Conservation (phyloP, 1,140 invertebrate species). For the Leptestheria dahalacensis region DNA sequence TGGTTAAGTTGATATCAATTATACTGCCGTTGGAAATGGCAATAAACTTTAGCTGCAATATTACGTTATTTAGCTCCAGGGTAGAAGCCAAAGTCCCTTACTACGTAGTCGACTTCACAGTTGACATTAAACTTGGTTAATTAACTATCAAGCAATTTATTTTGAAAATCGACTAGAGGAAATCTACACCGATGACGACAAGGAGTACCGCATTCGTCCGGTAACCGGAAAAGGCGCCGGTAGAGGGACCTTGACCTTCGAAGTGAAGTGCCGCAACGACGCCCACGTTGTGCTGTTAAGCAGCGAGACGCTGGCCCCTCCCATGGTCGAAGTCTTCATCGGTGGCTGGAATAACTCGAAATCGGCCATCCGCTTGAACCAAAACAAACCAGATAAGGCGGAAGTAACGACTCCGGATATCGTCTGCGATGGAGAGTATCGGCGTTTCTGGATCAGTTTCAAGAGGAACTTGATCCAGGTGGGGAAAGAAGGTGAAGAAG, state of each 20-base stretch:
- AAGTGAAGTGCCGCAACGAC: slow-evolving; percentile 56
- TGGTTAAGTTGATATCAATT: no score
- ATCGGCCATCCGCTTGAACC: slow-evolving; percentile 63
- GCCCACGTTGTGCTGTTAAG: slow-evolving; percentile 56
- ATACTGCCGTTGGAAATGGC: no score
- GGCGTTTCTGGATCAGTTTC: slow-evolving; percentile 59
- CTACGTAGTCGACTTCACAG: no score
- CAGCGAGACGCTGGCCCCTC: slow-evolving; percentile 30
- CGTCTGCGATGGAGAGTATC: slow-evolving; percentile 48
- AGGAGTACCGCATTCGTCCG: slow-evolving; percentile 63
- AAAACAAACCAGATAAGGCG: slow-evolving; percentile 56
- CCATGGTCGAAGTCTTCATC: slow-evolving; percentile 46
- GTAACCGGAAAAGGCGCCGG: slow-evolving; percentile 25
- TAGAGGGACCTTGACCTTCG: slow-evolving; percentile 49
- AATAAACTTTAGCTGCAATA: no score
- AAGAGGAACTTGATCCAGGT: slow-evolving; percentile 33
- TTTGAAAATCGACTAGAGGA: slow-evolving; percentile 18
- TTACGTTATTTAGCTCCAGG: no score
- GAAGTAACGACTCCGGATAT: slow-evolving; percentile 52
- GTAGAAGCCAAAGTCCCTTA: no score
- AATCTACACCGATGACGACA: slow-evolving; percentile 51
- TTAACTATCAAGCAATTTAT: background rate
- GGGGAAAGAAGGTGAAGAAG: slow-evolving; percentile 48
- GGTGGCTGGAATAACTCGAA: slow-evolving; percentile 68
- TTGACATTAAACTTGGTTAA: no score